Conservation (phyloP, 1,140 invertebrate species). For the Goniozus legneri region DNA sequence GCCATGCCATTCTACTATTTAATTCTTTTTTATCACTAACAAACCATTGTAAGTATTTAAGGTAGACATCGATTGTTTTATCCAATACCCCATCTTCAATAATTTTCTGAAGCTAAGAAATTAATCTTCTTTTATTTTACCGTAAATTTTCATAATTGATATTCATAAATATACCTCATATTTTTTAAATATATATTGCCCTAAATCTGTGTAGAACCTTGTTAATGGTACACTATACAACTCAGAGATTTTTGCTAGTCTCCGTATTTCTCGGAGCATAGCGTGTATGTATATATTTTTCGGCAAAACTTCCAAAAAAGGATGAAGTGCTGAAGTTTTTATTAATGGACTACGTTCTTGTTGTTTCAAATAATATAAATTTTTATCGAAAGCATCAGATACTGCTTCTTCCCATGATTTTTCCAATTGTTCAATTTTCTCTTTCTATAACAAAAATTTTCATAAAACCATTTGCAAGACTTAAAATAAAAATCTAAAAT, state of each 20-base stretch:
- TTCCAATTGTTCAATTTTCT: slow-evolving; percentile 61
- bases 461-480: neutral
- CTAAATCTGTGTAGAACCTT: slow-evolving; percentile 65
- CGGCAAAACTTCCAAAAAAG: slow-evolving; percentile 69
- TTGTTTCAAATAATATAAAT: slow-evolving; percentile 61
- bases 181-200: slow-evolving; percentile 60
- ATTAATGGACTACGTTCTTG: slow-evolving; percentile 44
- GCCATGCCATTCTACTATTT: slow-evolving; percentile 74
- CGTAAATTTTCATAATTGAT: neutral
- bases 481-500: neutral
- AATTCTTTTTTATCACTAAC: slow-evolving; percentile 42
- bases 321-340: slow-evolving; percentile 62
- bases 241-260: slow-evolving; percentile 72
- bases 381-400: slow-evolving; percentile 61
- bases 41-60: slow-evolving; percentile 70
- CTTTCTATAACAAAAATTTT: slow-evolving; percentile 43
- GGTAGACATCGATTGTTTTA: slow-evolving; percentile 66
- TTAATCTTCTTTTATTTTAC: neutral
- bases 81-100: slow-evolving; percentile 61
- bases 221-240: slow-evolving; percentile 70
- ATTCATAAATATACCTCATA: slow-evolving; percentile 32
- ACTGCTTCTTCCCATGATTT: slow-evolving; percentile 64
- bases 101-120: neutral
- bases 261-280: slow-evolving; percentile 64
- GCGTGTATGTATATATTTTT: slow-evolving; percentile 64